phyloP scores from a whole-genome alignment of 2,113 vertebrate genomes.

The Dipodomys merriami region DNA sequence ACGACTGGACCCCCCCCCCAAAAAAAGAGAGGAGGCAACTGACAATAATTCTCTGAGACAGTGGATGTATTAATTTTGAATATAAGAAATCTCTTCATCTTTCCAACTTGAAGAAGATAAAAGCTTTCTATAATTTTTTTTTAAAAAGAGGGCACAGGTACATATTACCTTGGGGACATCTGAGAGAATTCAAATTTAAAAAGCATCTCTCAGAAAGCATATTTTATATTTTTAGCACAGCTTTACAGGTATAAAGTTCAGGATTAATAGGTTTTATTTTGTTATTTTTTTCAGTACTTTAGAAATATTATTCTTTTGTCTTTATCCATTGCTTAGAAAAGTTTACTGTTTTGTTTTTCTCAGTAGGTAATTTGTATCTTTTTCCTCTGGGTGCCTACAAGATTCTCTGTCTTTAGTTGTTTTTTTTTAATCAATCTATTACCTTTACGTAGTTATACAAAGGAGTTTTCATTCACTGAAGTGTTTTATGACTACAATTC shows the following conservation, averaged over 20 bases:
- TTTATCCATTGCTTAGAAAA: not conserved
- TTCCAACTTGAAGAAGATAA: not conserved
- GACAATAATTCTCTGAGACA: not conserved
- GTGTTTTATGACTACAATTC: too few relatives aligned
- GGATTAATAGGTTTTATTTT: not conserved
- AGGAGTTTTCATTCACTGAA: too few relatives aligned
- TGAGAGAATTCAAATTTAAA: not conserved
- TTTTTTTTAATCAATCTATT: not conserved
- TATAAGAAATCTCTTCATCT: not conserved
- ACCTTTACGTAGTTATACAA: too few relatives aligned
- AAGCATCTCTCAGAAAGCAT: not conserved
- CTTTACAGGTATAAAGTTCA: not conserved
- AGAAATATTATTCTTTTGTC: not conserved
- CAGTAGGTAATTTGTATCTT: not conserved
- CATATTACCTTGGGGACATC: not conserved
- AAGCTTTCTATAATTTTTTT: not conserved
- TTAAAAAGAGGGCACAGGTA: not conserved
- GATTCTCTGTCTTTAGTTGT: not conserved
- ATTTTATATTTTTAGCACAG: not conserved
- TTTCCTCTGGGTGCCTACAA: not conserved
- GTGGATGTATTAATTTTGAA: not conserved
- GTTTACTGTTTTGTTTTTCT: not conserved
- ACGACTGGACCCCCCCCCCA: too few relatives aligned
- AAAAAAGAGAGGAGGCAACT: not conserved
- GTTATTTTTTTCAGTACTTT: not conserved